Percentiles rank a stretch among this genome's conserved stretches.
Conservation (phyloP, 2,113 vertebrate genomes). For the Rhinopithecus roxellana region DNA sequence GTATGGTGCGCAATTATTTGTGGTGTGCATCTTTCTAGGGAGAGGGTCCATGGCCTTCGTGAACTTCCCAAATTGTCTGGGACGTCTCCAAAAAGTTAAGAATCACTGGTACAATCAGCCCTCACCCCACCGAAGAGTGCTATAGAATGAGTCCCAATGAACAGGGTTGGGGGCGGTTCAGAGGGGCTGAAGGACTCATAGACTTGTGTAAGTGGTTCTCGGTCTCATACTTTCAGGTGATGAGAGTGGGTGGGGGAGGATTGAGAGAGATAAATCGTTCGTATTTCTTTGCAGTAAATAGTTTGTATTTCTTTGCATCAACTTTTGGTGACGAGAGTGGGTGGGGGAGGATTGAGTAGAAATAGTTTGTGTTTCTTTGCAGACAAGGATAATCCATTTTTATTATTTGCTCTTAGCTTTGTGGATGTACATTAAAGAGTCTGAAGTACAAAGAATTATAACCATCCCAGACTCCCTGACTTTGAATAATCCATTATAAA, state of each 20-base stretch:
- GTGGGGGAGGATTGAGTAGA: not conserved
- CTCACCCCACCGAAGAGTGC: not conserved
- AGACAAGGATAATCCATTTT: conserved; percentile 20
- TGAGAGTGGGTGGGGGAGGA: not conserved
- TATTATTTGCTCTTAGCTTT: conserved; percentile 34
- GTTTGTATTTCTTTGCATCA: no score
- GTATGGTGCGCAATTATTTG: fast-evolving
- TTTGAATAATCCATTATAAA: conserved; percentile 73
- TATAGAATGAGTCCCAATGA: not conserved
- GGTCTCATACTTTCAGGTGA: not conserved
- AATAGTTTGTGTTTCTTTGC: conserved; percentile 20
- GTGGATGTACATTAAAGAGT: not conserved
- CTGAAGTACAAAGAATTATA: conserved; percentile 43
- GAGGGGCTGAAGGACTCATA: not conserved
- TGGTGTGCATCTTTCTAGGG: not conserved
- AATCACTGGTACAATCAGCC: not conserved
- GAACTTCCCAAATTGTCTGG: not conserved
- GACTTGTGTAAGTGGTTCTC: not conserved
- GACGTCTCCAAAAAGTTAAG: not conserved
- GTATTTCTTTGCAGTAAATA: no score
- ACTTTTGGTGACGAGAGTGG: not conserved
- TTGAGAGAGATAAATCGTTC: not conserved
- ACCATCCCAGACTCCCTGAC: conserved; percentile 44
- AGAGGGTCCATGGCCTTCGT: not conserved
- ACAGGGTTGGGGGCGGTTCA: not conserved